These are phyloP conservation scores for Vicugna pacos DNA, from an alignment of 2,113 vertebrate genomes.

Conservation along the genomic window DNA sequence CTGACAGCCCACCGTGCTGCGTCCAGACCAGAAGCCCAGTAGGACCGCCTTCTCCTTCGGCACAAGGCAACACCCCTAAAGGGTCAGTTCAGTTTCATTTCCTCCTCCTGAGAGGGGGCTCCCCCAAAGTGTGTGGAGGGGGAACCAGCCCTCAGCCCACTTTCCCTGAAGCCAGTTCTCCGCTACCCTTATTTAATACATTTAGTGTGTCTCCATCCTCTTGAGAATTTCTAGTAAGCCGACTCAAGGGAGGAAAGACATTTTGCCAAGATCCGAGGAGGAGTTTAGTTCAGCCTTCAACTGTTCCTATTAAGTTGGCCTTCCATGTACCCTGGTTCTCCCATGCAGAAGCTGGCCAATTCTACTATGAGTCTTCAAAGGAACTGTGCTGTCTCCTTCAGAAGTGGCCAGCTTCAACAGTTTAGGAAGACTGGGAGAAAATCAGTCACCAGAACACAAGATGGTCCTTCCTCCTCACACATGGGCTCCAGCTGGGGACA, in stretches of 20 bases:
- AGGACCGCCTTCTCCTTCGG: neutral
- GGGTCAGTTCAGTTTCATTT: neutral
- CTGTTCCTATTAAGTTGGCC: constrained; percentile 81
- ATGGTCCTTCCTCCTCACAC: neutral
- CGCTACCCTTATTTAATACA: fast-evolving
- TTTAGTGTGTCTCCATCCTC: constrained; percentile 72
- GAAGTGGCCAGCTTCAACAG: neutral
- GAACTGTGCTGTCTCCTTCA: neutral
- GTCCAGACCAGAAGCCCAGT: neutral
- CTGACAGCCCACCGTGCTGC: fast-evolving
- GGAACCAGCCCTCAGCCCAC: fast-evolving
- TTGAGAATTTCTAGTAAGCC: constrained; percentile 77
- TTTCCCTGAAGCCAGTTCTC: neutral
- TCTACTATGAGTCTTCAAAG: constrained; percentile 70
- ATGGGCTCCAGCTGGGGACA: neutral
- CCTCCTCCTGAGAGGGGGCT: neutral
- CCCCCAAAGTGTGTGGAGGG: neutral
- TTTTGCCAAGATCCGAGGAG: constrained; percentile 80
- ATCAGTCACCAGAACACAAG: neutral
- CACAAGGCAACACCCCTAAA: neutral
- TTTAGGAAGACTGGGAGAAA: neutral
- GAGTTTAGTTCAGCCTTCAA: constrained; percentile 74
- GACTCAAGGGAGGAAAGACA: constrained; percentile 68
- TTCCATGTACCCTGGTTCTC: constrained; percentile 80
- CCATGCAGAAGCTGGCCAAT: constrained; percentile 72